These are phyloP conservation scores for Corythaeola cristata DNA, from an alignment of 2,113 vertebrate genomes.

Conservation along the genomic window DNA sequence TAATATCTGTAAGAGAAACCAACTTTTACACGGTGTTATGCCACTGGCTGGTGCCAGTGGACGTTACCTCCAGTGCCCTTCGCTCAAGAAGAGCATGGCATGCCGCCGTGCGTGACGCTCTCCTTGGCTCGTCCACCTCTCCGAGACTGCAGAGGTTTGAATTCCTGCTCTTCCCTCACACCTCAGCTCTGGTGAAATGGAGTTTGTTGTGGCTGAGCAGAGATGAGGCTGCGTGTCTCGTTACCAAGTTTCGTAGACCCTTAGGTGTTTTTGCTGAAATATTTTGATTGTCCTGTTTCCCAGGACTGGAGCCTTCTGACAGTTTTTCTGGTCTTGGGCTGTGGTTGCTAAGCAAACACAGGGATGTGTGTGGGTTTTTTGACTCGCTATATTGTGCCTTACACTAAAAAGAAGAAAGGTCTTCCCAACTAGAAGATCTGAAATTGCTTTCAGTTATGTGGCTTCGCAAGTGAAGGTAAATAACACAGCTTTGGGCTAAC, in stretches of 20 bases:
- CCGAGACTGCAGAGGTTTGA: neutral
- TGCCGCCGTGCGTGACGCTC: fast-evolving
- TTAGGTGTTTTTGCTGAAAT: neutral
- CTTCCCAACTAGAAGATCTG: neutral
- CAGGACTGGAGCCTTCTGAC: neutral
- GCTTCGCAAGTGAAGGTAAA: neutral
- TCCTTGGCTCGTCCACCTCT: fast-evolving
- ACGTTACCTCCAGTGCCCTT: neutral
- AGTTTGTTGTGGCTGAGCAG: neutral
- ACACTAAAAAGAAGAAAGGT: neutral
- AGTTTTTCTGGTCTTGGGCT: neutral
- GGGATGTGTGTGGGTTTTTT: neutral
- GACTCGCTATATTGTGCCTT: neutral
- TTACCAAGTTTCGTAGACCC: neutral
- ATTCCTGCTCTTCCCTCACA: neutral
- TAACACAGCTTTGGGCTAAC: neutral
- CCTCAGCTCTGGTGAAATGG: neutral
- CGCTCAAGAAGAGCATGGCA: fast-evolving
- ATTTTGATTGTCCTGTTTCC: neutral
- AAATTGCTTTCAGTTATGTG: neutral
- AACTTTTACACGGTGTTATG: neutral
- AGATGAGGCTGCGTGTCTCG: neutral
- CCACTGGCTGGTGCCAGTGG: neutral
- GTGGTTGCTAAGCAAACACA: neutral
- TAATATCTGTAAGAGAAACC: neutral